A percentile compares a stretch with the other conserved stretches of the same genome.
These are phyloP conservation scores for Pollicipes pollicipes DNA, from an alignment of 1,140 invertebrate genomes.

Conservation along the genomic window DNA sequence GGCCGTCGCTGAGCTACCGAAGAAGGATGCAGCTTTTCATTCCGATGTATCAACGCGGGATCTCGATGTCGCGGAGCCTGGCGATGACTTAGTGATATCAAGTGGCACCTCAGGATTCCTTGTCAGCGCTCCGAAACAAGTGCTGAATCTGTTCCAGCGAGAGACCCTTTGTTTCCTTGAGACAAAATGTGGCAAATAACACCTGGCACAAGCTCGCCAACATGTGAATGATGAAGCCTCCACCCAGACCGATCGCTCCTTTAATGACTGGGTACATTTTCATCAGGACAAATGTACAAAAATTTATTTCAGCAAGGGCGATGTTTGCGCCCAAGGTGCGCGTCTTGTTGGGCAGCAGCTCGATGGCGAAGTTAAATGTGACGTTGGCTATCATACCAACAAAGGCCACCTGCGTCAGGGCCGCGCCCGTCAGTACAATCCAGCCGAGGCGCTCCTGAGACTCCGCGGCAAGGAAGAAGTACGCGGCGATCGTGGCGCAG, in stretches of 20 bases:
- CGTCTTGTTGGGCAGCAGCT: not conserved
- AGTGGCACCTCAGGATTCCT: too few relatives aligned
- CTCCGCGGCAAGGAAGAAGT: not conserved
- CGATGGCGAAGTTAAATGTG: slow-evolving; percentile 16
- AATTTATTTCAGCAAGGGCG: not conserved
- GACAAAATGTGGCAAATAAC: not conserved
- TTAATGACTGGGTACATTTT: not conserved
- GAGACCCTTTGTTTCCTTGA: not conserved
- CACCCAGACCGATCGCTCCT: not conserved
- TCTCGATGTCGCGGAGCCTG: too few relatives aligned
- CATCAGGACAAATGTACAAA: not conserved
- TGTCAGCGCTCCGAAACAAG: too few relatives aligned
- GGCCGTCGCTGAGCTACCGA: too few relatives aligned
- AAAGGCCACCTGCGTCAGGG: not conserved
- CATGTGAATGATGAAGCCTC: not conserved
- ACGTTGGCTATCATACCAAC: not conserved
- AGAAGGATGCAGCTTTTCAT: too few relatives aligned
- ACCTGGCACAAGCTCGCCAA: not conserved
- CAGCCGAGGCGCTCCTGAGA: not conserved
- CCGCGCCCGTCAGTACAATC: not conserved
- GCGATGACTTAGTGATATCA: too few relatives aligned
- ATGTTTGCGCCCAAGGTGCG: not conserved
- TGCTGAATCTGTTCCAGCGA: too few relatives aligned
- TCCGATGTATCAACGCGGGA: too few relatives aligned
- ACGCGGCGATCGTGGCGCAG: not conserved